Evolutionary conservation across 2,113 vertebrate genomes (phyloP), one percentile per base, ranked within the genome.

Genomic region (Emydura subglobosa): DNA sequence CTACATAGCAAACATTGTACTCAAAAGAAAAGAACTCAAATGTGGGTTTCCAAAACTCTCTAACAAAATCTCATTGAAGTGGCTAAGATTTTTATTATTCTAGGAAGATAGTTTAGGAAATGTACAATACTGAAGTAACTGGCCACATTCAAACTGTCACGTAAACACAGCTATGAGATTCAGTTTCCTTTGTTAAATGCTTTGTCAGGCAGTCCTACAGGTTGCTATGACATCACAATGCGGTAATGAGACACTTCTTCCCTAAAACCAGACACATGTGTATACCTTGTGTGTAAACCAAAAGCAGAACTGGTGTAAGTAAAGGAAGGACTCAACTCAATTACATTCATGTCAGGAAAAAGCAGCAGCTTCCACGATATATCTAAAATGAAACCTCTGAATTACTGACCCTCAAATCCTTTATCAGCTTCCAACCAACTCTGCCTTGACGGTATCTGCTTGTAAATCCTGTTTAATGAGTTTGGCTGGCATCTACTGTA

Each of bases 381-480:
- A 0, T 80, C 83, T 83, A 86, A 88, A n/a, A 7, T 0, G 1
- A 93, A 96, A 92, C 34, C 92, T 92, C 42, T 49, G 54, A 85
- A 78, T 68, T 81, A 54, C 54, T 5, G 1, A 91, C 2, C 24
- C 53, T 82, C 0, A 1, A 49, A 47, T 2, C n/a, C 82, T 83
- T 85, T 0, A 0, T 91, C 74, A 91, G 54, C 7, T 5, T 86
- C 9, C 47, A 72, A 39, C n/a, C 65, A 91, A 74, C 27, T 54
- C 57, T 89, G 47, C 31, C 74, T 79, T 78, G 0, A 0, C n/a
- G 16, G 6, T 44, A 51, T 82, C 89, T 91, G 72, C 91, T 92
- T 95, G 74, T 90, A 96, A 95, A 95, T 91, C 85, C 81, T 87
- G 27, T 91, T 92, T 81, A 92, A 90, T 95, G 87, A 72, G 65